These are phyloP conservation scores for Thereuonema tuberculata DNA, from an alignment of 1,140 invertebrate species.

Conservation along the genomic window DNA sequence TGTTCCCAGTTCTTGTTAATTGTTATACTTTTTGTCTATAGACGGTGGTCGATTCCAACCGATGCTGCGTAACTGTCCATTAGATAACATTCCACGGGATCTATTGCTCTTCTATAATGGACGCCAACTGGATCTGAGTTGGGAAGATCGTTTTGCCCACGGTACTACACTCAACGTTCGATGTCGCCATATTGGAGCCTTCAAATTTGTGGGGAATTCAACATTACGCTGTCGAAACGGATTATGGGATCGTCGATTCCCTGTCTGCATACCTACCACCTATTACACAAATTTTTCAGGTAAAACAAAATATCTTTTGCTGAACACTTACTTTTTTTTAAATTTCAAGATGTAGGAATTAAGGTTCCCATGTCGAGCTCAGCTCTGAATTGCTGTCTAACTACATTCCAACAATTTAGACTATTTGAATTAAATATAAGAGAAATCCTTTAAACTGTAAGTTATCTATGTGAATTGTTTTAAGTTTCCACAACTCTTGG, in stretches of 20 bases:
- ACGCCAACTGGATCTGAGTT: background rate
- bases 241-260: conserved; percentile 53
- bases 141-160: conserved; percentile 19
- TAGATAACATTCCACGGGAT: conserved; percentile 27
- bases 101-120: conserved; percentile 15
- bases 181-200: conserved; percentile 63
- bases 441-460: too few species aligned
- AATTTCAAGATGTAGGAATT: too few species aligned
- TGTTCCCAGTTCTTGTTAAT: too few species aligned
- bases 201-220: conserved; percentile 56
- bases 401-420: too few species aligned
- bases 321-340: too few species aligned
- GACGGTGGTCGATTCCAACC: conserved; percentile 42
- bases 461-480: too few species aligned
- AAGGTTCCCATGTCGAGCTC: too few species aligned
- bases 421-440: too few species aligned
- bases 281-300: conserved; percentile 64
- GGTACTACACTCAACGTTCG: conserved; percentile 49
- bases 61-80: conserved; percentile 42
- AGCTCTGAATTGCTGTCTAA: too few species aligned
- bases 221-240: conserved; percentile 59
- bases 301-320: conserved; percentile 27
- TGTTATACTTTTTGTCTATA: conserved; percentile 9
- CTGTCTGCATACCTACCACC: conserved; percentile 63
- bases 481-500: too few species aligned